phyloP scores from a whole-genome alignment of 2,888 invertebrate species.

The Drosophila diplacantha region DNA sequence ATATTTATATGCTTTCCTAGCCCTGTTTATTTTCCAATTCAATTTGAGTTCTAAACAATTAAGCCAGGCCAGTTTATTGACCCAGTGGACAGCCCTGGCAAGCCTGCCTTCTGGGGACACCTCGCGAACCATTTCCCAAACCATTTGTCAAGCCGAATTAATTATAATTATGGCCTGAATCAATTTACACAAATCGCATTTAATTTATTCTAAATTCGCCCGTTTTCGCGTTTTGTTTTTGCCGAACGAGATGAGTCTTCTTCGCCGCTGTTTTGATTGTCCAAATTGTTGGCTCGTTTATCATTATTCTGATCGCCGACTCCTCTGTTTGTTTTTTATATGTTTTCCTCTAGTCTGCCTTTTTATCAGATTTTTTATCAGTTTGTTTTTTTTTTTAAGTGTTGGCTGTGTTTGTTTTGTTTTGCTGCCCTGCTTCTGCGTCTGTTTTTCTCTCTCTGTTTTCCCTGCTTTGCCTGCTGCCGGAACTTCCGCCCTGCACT shows the following conservation, averaged over 20 bases:
- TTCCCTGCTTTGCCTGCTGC: neutral
- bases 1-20: neutral
- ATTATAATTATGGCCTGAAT: conserved; percentile 31
- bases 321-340: neutral
- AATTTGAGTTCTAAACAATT: neutral
- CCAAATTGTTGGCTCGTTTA: conserved; percentile 32
- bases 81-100: neutral
- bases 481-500: conserved; percentile 18
- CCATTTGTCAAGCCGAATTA: conserved; percentile 33
- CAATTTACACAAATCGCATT: conserved; percentile 25
- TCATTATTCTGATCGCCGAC: conserved; percentile 15
- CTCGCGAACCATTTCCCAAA: conserved; percentile 14
- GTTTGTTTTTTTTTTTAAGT: neutral
- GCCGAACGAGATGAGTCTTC: conserved; percentile 17
- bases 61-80: neutral
- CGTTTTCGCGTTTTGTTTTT: conserved; percentile 1
- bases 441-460: neutral
- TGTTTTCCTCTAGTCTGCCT: neutral
- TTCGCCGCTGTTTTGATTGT: conserved; percentile 34
- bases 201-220: conserved; percentile 30
- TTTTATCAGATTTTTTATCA: neutral
- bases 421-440: conserved; percentile 17
- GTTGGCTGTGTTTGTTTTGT: conserved; percentile 15
- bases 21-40: neutral
- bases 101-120: conserved; percentile 6